Evolutionary conservation across 2,888 invertebrate genomes (phyloP).

Genomic region (Apamea crenata): DNA sequence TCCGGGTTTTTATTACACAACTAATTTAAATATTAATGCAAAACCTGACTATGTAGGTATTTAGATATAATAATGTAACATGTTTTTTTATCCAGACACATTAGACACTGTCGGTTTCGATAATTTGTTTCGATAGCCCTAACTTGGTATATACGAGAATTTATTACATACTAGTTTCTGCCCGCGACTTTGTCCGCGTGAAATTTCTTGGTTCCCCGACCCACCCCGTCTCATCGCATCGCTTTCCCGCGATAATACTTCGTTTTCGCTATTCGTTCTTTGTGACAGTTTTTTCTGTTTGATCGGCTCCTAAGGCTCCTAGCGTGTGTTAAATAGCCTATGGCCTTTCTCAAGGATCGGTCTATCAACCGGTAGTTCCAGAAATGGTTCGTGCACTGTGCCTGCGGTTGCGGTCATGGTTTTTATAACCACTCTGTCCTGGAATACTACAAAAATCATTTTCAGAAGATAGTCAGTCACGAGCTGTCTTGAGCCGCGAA

Average conservation of each 20-base stretch:
- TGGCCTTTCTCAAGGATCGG: too few species aligned
- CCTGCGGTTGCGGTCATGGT: not conserved
- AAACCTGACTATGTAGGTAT: conserved; percentile 2
- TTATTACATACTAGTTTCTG: too few species aligned
- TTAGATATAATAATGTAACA: not conserved
- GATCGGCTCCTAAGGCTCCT: not conserved
- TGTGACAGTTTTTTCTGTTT: not conserved
- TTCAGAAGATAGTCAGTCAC: not conserved
- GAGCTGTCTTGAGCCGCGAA: too few species aligned
- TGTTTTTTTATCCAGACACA: not conserved
- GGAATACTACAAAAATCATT: too few species aligned
- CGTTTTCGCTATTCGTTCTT: not conserved
- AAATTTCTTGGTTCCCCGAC: not conserved
- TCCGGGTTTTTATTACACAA: conserved; percentile 47
- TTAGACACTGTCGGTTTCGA: not conserved
- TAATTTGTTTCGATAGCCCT: not conserved
- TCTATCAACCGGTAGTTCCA: not conserved
- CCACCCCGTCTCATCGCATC: not conserved
- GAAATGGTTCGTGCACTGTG: too few species aligned
- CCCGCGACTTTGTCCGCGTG: not conserved
- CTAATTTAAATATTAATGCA: conserved; percentile 13
- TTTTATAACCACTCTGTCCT: not conserved
- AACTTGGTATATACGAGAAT: too few species aligned
- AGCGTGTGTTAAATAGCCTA: not conserved
- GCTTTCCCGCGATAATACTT: not conserved